A percentile compares a stretch with the other conserved stretches of the same genome.
phyloP scores from a whole-genome alignment of 2,113 vertebrate species.

The Gopherus flavomarginatus region DNA sequence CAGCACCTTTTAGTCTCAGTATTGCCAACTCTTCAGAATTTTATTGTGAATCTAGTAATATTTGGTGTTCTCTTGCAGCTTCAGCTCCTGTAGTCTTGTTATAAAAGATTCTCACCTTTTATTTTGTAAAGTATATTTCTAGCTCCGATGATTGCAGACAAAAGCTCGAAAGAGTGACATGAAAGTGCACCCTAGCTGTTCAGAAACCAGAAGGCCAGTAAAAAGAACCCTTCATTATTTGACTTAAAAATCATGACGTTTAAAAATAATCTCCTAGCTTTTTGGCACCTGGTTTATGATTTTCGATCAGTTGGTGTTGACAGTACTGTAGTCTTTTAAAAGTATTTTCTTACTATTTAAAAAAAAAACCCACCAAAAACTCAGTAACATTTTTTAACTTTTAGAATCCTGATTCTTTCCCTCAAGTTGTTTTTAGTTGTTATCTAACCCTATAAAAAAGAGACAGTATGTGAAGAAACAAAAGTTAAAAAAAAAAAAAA shows the following conservation, averaged over 20 bases:
- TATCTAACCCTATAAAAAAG: neutral
- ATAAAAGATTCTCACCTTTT: neutral
- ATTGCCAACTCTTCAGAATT: neutral
- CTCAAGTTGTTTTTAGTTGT: neutral
- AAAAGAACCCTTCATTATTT: neutral
- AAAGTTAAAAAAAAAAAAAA: neutral
- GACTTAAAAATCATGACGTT: neutral
- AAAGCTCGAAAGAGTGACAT: neutral
- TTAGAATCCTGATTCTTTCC: neutral
- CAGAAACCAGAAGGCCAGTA: neutral
- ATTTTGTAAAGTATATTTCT: neutral
- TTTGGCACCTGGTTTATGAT: neutral
- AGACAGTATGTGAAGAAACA: neutral
- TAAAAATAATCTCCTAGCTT: neutral
- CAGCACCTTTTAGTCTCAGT: neutral
- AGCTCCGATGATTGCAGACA: neutral
- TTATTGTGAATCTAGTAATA: neutral
- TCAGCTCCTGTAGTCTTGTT: neutral
- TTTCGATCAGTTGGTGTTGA: neutral
- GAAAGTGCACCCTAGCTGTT: neutral
- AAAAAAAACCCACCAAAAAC: too few species aligned
- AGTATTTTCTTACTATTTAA: neutral
- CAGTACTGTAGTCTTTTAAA: neutral
- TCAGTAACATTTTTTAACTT: neutral
- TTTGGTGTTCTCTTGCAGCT: neutral